Evolutionary conservation across 2,797 vertebrate genomes (phyloP).

Genomic region (Danionella dracula): DNA sequence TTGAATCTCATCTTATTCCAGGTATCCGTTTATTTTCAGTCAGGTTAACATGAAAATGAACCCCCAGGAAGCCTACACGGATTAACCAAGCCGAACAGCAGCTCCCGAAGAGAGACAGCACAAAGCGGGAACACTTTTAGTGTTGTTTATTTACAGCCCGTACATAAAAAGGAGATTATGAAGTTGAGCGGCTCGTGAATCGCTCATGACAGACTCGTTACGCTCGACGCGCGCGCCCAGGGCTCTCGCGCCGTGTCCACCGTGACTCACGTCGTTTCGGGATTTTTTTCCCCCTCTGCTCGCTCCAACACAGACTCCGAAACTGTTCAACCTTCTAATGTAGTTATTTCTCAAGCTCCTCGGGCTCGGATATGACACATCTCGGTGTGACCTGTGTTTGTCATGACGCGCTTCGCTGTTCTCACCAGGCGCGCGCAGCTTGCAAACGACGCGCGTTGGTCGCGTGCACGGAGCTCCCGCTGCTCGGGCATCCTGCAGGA

Average conservation of each 20-base stretch:
- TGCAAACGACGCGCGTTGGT: conserved; percentile 22
- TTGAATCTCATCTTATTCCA: background rate
- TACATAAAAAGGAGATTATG: background rate
- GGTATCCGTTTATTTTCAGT: background rate
- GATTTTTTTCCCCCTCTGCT: background rate
- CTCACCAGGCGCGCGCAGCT: background rate
- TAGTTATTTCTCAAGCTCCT: conserved; percentile 35
- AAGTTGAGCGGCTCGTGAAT: background rate
- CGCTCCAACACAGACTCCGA: background rate
- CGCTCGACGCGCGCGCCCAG: background rate
- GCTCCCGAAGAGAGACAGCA: no score
- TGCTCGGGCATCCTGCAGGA: background rate
- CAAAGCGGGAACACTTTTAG: no score
- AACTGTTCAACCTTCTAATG: conserved; percentile 3
- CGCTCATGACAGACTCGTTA: background rate
- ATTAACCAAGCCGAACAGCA: no score
- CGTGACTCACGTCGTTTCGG: background rate
- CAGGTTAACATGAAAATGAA: background rate
- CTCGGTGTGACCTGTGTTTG: conserved; percentile 28
- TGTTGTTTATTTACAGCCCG: background rate
- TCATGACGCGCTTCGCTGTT: background rate
- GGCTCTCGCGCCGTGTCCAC: background rate
- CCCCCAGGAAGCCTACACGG: no score
- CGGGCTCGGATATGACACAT: conserved; percentile 47
- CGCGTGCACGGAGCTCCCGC: background rate